Evolutionary conservation across 2,888 invertebrate genomes (phyloP).

Genomic region (Cephus sareptanus): DNA sequence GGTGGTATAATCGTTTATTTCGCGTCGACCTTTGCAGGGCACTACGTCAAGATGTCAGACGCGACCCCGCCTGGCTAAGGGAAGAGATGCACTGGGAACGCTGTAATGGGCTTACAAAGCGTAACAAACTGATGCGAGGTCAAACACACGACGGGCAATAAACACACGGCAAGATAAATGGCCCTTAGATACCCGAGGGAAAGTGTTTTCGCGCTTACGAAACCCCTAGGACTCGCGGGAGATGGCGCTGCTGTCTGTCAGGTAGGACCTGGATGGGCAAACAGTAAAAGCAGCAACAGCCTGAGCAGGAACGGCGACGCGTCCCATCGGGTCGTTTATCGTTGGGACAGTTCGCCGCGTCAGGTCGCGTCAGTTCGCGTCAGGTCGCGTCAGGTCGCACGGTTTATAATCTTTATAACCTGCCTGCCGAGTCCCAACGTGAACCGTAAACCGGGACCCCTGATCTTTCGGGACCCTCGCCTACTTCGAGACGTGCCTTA

Average conservation of each 20-base stretch:
- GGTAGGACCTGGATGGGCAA: background rate
- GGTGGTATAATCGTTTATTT: conserved; percentile 57
- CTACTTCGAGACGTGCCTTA: background rate
- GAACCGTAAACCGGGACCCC: background rate
- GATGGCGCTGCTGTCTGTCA: background rate
- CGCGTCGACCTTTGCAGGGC: conserved; percentile 64
- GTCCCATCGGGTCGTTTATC: background rate
- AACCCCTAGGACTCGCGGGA: background rate
- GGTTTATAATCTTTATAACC: too few species aligned
- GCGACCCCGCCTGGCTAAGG: conserved; percentile 61
- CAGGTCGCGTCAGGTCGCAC: too few species aligned
- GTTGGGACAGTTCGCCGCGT: background rate
- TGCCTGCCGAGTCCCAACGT: too few species aligned
- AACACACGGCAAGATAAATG: conserved; percentile 65
- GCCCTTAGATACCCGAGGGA: conserved; percentile 39
- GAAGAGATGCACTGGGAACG: conserved; percentile 61
- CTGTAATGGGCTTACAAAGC: conserved; percentile 66
- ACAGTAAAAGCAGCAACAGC: background rate
- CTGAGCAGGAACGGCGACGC: background rate
- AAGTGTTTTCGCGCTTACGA: conserved; percentile 41
- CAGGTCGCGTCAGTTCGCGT: background rate
- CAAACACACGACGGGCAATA: conserved; percentile 65
- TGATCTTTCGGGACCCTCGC: background rate
- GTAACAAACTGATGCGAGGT: conserved; percentile 66
- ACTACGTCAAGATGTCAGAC: conserved; percentile 66